Percentiles rank a stretch among this genome's conserved stretches.
phyloP scores from a whole-genome alignment of 2,797 vertebrate species.

The Vultur gryphus region DNA sequence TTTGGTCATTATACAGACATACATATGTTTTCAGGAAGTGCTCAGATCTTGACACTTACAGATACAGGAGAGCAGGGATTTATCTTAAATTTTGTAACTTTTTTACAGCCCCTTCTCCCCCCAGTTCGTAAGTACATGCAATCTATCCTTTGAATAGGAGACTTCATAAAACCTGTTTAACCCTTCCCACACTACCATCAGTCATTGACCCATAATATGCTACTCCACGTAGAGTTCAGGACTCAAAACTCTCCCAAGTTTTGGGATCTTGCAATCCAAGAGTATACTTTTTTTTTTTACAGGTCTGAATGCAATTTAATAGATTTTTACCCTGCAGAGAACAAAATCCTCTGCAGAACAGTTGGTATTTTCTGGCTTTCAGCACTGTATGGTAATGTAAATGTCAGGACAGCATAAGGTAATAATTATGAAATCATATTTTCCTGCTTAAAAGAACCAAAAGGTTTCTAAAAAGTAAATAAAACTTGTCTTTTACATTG shows the following conservation, averaged over 20 bases:
- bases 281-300: background rate
- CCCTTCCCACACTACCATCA: background rate
- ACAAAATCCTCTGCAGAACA: conserved; percentile 58
- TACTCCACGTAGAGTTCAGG: background rate
- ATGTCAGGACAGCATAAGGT: conserved; percentile 59
- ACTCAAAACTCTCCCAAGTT: background rate
- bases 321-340: conserved; percentile 44
- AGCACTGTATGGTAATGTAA: conserved; percentile 53
- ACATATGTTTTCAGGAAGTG: fast-evolving
- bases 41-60: background rate
- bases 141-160: background rate
- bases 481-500: background rate
- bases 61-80: background rate
- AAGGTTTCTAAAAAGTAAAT: conserved; percentile 51
- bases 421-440: conserved; percentile 64
- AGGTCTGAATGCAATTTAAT: conserved; percentile 11
- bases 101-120: background rate
- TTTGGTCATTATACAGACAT: too few species aligned
- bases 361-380: conserved; percentile 64
- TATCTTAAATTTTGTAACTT: background rate
- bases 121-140: fast-evolving
- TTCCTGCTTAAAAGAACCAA: conserved; percentile 52
- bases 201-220: background rate
- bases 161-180: background rate
- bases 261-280: background rate